phyloP scores from a whole-genome alignment of 2,888 invertebrate species.

The Dione juno region DNA sequence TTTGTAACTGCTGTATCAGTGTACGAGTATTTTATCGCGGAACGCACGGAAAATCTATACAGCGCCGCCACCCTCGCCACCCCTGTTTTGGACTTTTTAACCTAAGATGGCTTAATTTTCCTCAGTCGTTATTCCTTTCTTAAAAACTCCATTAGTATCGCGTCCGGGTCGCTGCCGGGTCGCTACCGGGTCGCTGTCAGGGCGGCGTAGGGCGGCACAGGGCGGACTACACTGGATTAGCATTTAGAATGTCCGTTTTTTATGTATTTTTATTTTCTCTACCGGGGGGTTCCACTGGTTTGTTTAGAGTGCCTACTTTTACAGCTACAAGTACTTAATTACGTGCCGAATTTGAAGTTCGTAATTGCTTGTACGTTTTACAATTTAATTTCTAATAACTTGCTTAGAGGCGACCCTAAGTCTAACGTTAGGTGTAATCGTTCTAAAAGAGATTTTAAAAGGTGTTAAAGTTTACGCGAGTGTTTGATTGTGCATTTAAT shows the following conservation, averaged over 20 bases:
- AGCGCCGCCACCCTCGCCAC: conserved; percentile 47
- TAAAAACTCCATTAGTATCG: conserved; percentile 67
- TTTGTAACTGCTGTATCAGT: conserved; percentile 48
- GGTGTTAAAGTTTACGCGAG: conserved; percentile 28
- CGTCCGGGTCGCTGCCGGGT: conserved; percentile 31
- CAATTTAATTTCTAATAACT: conserved; percentile 40
- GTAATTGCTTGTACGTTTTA: conserved; percentile 44
- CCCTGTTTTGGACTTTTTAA: conserved; percentile 74
- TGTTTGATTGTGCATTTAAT: conserved; percentile 16
- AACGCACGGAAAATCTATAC: conserved; percentile 71
- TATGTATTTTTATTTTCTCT: conserved; percentile 45
- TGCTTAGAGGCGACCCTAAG: conserved; percentile 22
- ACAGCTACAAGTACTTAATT: conserved; percentile 46
- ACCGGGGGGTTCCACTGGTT: conserved; percentile 36
- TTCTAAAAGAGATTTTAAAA: conserved; percentile 25
- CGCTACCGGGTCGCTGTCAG: conserved; percentile 22
- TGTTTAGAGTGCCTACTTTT: conserved; percentile 41
- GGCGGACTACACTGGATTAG: conserved; percentile 39
- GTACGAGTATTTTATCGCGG: conserved; percentile 66
- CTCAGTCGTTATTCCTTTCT: conserved; percentile 63
- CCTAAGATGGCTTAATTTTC: conserved; percentile 80
- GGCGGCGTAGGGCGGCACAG: conserved; percentile 17
- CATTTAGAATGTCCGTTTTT: conserved; percentile 39
- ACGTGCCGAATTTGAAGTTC: conserved; percentile 46
- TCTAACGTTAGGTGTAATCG: conserved; percentile 23